Conservation (phyloP, 2,797 vertebrate genomes). For the Acridotheres tristis region DNA sequence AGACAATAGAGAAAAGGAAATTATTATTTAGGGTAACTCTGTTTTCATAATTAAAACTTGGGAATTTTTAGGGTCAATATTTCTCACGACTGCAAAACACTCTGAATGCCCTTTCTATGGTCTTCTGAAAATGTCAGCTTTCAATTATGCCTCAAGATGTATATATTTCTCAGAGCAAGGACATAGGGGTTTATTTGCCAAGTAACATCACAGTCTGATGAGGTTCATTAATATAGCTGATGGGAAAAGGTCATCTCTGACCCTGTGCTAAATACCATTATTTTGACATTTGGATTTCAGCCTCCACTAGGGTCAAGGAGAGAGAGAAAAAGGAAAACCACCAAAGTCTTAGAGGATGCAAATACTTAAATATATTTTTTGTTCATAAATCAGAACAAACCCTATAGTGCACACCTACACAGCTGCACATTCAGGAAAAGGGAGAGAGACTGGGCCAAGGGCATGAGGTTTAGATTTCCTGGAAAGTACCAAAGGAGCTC, state of each 20-base stretch:
- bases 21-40: neutral
- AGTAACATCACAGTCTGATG: neutral
- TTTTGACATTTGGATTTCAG: neutral
- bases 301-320: neutral
- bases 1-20: neutral
- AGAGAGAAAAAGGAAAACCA: neutral
- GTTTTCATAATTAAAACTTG: neutral
- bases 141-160: neutral
- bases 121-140: constrained; percentile 6
- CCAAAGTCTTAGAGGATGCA: neutral
- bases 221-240: neutral
- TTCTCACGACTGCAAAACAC: neutral
- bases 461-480: constrained; percentile 4
- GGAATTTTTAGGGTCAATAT: neutral
- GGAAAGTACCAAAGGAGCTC: neutral
- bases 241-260: constrained; percentile 1
- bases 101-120: neutral
- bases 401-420: neutral
- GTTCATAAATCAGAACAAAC: neutral
- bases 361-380: neutral
- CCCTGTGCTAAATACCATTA: neutral
- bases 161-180: neutral
- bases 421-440: constrained; percentile 1
- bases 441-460: neutral
- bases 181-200: neutral